Conservation (phyloP, 2,797 vertebrate species). For the Distichodus sexfasciatus region DNA sequence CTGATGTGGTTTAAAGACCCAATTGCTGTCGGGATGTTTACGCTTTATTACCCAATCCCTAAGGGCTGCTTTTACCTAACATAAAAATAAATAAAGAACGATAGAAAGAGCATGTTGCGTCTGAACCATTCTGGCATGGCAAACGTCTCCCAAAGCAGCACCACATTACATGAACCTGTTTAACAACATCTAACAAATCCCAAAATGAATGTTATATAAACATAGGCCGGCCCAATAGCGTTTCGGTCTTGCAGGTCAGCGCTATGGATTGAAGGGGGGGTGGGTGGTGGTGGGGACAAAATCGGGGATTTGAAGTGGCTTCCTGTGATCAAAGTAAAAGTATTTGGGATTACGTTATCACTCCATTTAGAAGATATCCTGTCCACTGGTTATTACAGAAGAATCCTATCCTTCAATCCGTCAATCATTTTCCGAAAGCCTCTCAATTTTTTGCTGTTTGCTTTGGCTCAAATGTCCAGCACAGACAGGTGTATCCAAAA, state of each 20-base stretch:
- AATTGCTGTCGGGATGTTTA: background rate
- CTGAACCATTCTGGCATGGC: no score
- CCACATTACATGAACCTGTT: no score
- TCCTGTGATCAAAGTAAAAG: constrained; percentile 29
- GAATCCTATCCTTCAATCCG: constrained; percentile 20
- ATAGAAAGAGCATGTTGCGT: no score
- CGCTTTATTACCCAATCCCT: background rate
- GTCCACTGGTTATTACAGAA: constrained; percentile 22
- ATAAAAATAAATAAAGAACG: no score
- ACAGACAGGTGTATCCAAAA: background rate
- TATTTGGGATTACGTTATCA: constrained; percentile 34
- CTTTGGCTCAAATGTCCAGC: background rate
- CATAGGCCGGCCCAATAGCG: background rate
- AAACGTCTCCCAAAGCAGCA: no score
- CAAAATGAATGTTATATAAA: background rate
- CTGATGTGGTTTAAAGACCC: background rate
- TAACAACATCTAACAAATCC: no score
- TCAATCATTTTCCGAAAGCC: constrained; percentile 32
- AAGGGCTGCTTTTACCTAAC: background rate
- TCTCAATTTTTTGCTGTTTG: background rate
- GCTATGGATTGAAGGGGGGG: constrained; percentile 5
- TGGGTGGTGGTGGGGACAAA: no score
- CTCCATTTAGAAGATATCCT: constrained; percentile 21
- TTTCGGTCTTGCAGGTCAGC: background rate
- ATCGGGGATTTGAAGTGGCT: constrained; percentile 14